phyloP scores from a whole-genome alignment of 2,888 invertebrate species.

The Trachelus iudaicus region DNA sequence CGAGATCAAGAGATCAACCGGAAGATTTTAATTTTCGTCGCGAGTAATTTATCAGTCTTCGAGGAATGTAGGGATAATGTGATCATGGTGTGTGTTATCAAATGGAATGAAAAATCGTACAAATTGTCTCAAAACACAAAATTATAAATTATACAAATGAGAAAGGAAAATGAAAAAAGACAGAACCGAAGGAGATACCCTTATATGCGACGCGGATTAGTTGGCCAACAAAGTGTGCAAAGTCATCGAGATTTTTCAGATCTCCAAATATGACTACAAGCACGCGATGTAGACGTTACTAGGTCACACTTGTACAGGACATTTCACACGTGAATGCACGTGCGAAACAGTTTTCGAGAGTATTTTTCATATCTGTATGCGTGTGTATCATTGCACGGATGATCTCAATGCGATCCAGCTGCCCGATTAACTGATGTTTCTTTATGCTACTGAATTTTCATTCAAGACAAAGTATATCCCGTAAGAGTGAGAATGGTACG shows the following conservation, averaged over 20 bases:
- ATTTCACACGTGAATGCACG: background rate
- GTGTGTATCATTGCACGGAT: background rate
- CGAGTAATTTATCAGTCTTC: background rate
- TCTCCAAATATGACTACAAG: background rate
- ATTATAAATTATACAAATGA: background rate
- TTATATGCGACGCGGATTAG: background rate
- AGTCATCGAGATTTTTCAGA: background rate
- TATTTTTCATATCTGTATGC: background rate
- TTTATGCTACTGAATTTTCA: background rate
- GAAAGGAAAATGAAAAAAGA: background rate
- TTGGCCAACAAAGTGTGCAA: background rate
- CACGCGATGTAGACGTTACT: background rate
- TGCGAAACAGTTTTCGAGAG: background rate
- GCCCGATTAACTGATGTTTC: background rate
- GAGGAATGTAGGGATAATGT: background rate
- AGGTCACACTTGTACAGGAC: background rate
- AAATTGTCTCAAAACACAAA: background rate
- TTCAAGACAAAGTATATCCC: background rate
- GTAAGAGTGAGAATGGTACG: background rate
- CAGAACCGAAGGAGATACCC: background rate
- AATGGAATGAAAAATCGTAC: background rate
- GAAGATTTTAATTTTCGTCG: background rate
- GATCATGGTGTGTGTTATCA: background rate
- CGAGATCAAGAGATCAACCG: background rate
- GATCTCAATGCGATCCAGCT: background rate